Evolutionary conservation across 2,113 vertebrate species (phyloP).

Genomic region (Rhinolophus sinicus): DNA sequence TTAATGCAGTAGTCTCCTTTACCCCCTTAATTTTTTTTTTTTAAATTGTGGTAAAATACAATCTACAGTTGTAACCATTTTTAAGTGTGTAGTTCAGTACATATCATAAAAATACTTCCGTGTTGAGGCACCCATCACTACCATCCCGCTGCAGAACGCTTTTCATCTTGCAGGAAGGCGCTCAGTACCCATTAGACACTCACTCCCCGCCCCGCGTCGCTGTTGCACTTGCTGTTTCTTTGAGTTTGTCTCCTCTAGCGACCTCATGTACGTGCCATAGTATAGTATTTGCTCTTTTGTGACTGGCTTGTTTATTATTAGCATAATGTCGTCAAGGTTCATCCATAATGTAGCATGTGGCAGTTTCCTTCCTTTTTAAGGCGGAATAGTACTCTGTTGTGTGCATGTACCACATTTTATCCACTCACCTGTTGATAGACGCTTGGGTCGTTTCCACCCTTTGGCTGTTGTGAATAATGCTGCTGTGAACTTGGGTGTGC

Average conservation of each 20-base stretch:
- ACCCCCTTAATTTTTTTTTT: no score
- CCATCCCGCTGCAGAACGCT: fast-evolving
- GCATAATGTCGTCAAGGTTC: not conserved
- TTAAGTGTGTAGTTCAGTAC: not conserved
- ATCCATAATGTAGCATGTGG: fast-evolving
- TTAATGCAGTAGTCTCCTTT: not conserved
- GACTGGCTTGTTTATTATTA: not conserved
- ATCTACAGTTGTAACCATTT: no score
- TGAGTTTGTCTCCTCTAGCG: fast-evolving
- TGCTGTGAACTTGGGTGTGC: not conserved
- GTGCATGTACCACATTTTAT: not conserved
- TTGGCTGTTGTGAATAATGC: not conserved
- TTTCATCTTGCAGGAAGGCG: not conserved
- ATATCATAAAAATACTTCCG: fast-evolving
- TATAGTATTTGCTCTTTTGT: not conserved
- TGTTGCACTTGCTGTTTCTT: fast-evolving
- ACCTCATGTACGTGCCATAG: fast-evolving
- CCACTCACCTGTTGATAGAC: fast-evolving
- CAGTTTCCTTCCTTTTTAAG: not conserved
- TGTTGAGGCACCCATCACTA: fast-evolving
- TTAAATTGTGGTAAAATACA: not conserved
- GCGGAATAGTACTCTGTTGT: not conserved
- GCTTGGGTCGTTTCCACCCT: not conserved
- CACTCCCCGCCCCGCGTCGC: no score
- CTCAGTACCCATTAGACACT: fast-evolving